Conservation (phyloP, 2,888 invertebrate genomes). For the Catocala nupta region DNA sequence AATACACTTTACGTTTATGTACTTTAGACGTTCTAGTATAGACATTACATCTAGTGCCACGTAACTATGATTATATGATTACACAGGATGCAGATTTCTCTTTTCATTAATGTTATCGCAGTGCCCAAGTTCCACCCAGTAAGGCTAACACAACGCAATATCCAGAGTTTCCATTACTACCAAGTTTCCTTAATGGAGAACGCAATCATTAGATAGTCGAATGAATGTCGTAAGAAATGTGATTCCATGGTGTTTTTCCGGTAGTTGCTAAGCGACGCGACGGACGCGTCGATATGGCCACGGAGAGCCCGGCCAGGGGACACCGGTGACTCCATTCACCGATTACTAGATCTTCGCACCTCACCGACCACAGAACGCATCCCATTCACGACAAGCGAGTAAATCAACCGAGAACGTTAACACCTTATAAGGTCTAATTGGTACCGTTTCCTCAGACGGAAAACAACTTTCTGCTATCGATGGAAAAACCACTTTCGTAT, state of each 20-base stretch:
- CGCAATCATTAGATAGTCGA: conserved; percentile 32
- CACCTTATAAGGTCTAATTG: conserved; percentile 73
- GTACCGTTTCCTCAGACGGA: conserved; percentile 75
- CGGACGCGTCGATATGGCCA: conserved; percentile 42
- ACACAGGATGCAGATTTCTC: conserved; percentile 51
- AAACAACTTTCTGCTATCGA: conserved; percentile 81
- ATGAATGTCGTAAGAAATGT: conserved; percentile 61
- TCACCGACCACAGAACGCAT: conserved; percentile 80
- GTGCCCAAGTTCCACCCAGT: conserved; percentile 39
- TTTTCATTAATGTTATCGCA: conserved; percentile 37
- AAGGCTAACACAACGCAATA: conserved; percentile 29
- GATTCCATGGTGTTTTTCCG: conserved; percentile 62
- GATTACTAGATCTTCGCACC: conserved; percentile 82
- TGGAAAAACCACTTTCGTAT: conserved; percentile 83
- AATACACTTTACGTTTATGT: not conserved
- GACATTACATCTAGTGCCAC: too few relatives aligned
- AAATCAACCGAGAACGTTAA: conserved; percentile 79
- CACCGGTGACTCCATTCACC: conserved; percentile 73
- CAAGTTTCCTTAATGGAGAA: conserved; percentile 44
- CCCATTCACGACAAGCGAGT: conserved; percentile 84
- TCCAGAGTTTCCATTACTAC: conserved; percentile 40
- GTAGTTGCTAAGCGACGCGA: conserved; percentile 46
- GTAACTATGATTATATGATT: conserved; percentile 24
- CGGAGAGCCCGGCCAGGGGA: conserved; percentile 50
- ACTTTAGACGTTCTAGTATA: too few relatives aligned